Evolutionary conservation across 2,797 vertebrate species (phyloP).

Genomic region (Eulemur albifrons): DNA sequence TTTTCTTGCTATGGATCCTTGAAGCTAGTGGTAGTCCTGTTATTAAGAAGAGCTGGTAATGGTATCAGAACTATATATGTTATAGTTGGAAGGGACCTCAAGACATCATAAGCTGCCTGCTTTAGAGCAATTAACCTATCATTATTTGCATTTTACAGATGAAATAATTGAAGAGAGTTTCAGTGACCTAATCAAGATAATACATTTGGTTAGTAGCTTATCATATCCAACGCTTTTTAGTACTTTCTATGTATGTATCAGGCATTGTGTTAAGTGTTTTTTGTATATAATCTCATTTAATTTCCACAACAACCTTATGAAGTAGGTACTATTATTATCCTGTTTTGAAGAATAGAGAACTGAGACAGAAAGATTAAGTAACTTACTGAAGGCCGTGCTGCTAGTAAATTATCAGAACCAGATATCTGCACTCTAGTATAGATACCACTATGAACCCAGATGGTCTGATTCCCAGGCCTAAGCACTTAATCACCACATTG

Average conservation of each 20-base stretch:
- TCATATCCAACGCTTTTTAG: conserved; percentile 13
- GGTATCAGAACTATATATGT: background rate
- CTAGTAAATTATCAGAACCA: background rate
- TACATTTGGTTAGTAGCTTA: background rate
- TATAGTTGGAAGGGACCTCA: background rate
- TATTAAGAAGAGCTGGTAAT: background rate
- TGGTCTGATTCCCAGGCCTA: background rate
- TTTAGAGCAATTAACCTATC: background rate
- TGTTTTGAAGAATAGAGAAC: conserved; percentile 17
- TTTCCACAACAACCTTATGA: conserved; percentile 17
- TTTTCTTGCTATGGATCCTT: background rate
- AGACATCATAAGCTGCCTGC: background rate
- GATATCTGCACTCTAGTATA: background rate
- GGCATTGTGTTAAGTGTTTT: conserved; percentile 3
- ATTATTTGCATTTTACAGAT: conserved; percentile 5
- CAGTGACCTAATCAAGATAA: background rate
- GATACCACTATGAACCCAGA: background rate
- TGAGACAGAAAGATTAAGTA: conserved; percentile 14
- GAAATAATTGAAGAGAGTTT: conserved; percentile 14
- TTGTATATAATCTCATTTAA: background rate
- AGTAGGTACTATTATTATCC: background rate
- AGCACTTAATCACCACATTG: conserved; percentile 22
- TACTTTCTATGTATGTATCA: background rate
- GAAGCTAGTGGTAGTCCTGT: background rate
- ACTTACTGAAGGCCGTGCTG: background rate